phyloP scores from a whole-genome alignment of 2,113 vertebrate species.

The Cacatua alba region DNA sequence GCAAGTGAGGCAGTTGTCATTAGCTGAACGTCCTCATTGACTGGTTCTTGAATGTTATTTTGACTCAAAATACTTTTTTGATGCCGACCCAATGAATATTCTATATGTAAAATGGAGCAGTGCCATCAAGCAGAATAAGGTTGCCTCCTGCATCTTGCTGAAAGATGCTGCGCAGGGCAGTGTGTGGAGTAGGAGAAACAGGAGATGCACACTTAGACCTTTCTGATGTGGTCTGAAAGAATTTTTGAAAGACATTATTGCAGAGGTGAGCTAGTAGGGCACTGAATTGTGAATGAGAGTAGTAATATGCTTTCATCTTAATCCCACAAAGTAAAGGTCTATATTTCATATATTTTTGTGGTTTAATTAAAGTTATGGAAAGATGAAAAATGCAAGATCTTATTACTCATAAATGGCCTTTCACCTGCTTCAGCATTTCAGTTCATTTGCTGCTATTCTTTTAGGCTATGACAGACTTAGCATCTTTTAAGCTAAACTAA shows the following conservation, averaged over 20 bases:
- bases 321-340: not conserved
- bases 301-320: not conserved
- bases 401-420: slow-evolving; percentile 8
- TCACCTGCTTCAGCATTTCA: not conserved
- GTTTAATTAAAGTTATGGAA: not conserved
- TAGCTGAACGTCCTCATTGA: not conserved
- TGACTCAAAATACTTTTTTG: not conserved
- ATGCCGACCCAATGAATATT: not conserved
- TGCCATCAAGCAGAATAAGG: not conserved
- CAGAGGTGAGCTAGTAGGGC: not conserved
- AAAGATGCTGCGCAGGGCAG: not conserved
- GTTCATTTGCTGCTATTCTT: not conserved
- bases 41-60: not conserved
- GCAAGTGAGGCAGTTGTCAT: not conserved
- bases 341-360: not conserved
- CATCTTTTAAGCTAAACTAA: not conserved
- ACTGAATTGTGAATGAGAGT: not conserved
- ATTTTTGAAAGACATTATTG: not conserved
- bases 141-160: not conserved
- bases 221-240: not conserved
- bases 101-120: not conserved
- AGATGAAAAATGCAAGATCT: slow-evolving; percentile 1
- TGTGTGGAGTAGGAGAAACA: accelerated
- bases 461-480: not conserved
- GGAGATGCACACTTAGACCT: not conserved